phyloP scores from a whole-genome alignment of 2,113 vertebrate genomes.

The Oncorhynchus clarkii region DNA sequence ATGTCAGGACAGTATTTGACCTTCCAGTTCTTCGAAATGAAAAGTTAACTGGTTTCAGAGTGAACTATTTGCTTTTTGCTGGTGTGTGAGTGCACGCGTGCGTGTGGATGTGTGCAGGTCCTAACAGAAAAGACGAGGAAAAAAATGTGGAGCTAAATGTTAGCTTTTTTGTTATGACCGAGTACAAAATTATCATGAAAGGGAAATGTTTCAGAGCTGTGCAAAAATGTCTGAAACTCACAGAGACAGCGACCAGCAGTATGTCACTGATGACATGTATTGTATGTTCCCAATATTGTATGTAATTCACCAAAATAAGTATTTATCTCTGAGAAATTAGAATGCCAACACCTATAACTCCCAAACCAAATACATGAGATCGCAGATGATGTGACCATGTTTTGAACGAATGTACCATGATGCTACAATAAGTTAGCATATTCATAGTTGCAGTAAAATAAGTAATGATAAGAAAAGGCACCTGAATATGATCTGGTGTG shows the following conservation, averaged over 20 bases:
- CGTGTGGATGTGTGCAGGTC: conserved; percentile 22
- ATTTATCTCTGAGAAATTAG: conserved; percentile 45
- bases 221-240: conserved; percentile 33
- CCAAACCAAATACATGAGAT: conserved; percentile 33
- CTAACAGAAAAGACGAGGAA: conserved; percentile 15
- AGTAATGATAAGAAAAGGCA: neutral
- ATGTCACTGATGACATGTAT: conserved; percentile 12
- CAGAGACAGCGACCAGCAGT: neutral
- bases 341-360: conserved; percentile 6
- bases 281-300: conserved; percentile 33
- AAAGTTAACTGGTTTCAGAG: conserved; percentile 31
- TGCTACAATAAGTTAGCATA: neutral
- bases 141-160: conserved; percentile 45
- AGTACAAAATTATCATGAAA: conserved; percentile 65
- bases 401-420: conserved; percentile 33
- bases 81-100: conserved; percentile 19
- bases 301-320: conserved; percentile 58
- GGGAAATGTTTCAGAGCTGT: conserved; percentile 55
- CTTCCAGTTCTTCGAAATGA: conserved; percentile 41
- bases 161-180: conserved; percentile 41
- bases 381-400: conserved; percentile 11
- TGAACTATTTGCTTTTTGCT: conserved; percentile 17
- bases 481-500: conserved; percentile 1
- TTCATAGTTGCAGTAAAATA: neutral
- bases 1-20: conserved; percentile 32